Base-by-base conservation (phyloP, 2,797 vertebrate species). In the Poeciliopsis gracilis region DNA sequence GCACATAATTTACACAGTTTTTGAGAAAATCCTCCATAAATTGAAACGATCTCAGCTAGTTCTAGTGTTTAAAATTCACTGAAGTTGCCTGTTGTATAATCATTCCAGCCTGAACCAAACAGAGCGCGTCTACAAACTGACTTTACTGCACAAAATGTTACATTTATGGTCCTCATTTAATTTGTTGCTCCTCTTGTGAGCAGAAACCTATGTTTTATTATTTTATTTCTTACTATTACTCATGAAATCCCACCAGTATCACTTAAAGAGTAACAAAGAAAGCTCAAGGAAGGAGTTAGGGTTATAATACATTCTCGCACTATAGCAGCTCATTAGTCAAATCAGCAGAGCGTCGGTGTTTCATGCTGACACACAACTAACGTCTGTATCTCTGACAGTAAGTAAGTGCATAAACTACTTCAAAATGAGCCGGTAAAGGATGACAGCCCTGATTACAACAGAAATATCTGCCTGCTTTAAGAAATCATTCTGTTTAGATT, bases 361-460 rank as follows among this genome's bases (percentile, higher is more conserved):
- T 77, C 73, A 28, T 20, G 61, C 88, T 85, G 81, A 88, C 82
- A 81, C 55, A 70, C 53, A 70, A 45, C 77, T 76, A 90, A 85
- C 74, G 38, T 43, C n/a, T 61, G 72, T 79, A 46, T 83, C 80
- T 84, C 76, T 80, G 53, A 73, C 72, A 77, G 25, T 72, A 76
- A 77, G 25, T 72, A 76, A 73, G 63, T 82, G 73, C 63, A 84
- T 45, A 90, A 90, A 86, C 84, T 41, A 33, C 43, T 77, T 80
- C 47, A 36, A 77, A 86, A 33, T 72, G 84, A 82, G 82, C 67
- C 83, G 77, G 77, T 90, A 90, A 91, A 90, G 84, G 82, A 75
- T 78, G 77, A 85, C 82, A 75, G 86, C 69, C 77, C 81, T 82
- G 81, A 88, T 85, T 77, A 87, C 84, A 80, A 78, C 73, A 82